Percentiles rank a stretch among this genome's conserved stretches.
These are phyloP conservation scores for Idaea biselata DNA, from an alignment of 2,888 invertebrate genomes.

Conservation along the genomic window DNA sequence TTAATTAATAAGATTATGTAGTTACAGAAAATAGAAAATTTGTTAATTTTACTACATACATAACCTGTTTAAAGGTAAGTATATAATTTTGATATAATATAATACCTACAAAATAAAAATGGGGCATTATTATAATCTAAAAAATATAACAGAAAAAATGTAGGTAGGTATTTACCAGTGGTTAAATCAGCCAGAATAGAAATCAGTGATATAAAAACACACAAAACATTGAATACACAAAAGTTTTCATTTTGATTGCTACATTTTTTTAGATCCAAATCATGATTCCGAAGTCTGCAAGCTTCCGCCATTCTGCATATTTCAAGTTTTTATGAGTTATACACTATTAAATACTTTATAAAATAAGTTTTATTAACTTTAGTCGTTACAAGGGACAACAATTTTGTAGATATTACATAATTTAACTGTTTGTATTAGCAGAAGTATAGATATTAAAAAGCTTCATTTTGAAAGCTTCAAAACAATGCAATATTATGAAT, in stretches of 20 bases:
- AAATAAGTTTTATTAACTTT: slow-evolving; percentile 22
- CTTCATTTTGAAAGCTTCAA: slow-evolving; percentile 5
- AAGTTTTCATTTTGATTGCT: slow-evolving; percentile 69
- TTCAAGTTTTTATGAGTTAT: neutral
- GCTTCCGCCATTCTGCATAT: slow-evolving; percentile 66
- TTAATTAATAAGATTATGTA: no score
- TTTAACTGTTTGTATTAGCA: neutral
- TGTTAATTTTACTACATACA: no score
- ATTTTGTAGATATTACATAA: slow-evolving; percentile 21
- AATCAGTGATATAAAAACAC: slow-evolving; percentile 79
- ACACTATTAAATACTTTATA: slow-evolving; percentile 9
- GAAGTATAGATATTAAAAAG: neutral
- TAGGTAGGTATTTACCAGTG: slow-evolving; percentile 78
- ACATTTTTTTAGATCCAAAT: slow-evolving; percentile 54
- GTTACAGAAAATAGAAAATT: no score
- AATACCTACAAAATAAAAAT: no score
- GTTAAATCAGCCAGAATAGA: slow-evolving; percentile 80
- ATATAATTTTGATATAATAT: no score
- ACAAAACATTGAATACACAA: slow-evolving; percentile 74
- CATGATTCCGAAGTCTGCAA: slow-evolving; percentile 61
- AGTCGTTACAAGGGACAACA: slow-evolving; percentile 11
- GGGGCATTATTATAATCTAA: no score
- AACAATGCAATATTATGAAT: slow-evolving; percentile 19
- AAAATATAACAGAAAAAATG: neutral
- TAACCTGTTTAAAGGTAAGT: no score